Evolutionary conservation across 64 coral and sea anemone genomes (phyloP).

Genomic region (Dendronephthya gigantea): DNA sequence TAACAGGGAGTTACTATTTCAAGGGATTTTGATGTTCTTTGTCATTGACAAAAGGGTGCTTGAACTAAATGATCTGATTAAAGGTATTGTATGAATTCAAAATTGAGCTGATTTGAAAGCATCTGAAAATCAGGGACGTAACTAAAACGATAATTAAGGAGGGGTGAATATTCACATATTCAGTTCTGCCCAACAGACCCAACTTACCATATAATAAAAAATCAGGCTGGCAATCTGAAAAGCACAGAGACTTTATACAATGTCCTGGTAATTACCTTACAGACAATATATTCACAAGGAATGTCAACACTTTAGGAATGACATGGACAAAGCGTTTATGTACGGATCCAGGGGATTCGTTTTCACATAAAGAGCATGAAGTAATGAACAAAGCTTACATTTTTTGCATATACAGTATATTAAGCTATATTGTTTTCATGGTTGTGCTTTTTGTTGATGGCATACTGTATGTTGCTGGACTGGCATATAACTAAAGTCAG

Average conservation of each 20-base stretch:
- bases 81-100: not conserved
- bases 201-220: too few relatives aligned
- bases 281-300: not conserved
- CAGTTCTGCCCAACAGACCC: too few relatives aligned
- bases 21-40: not conserved
- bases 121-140: not conserved
- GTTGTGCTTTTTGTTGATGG: too few relatives aligned
- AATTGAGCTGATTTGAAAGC: too few relatives aligned
- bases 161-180: too few relatives aligned
- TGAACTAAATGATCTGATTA: not conserved
- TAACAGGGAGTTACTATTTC: not conserved
- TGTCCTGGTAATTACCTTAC: not conserved
- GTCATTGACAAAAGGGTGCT: not conserved
- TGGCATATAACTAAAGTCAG: too few relatives aligned
- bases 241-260: not conserved
- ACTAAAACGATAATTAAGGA: too few relatives aligned
- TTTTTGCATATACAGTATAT: too few relatives aligned
- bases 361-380: not conserved
- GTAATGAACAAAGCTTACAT: too few relatives aligned
- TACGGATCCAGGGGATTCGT: not conserved
- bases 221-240: not conserved
- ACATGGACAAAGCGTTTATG: not conserved
- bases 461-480: too few relatives aligned
- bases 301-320: not conserved
- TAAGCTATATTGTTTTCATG: too few relatives aligned